Percentiles rank a stretch among this genome's conserved stretches.
Evolutionary conservation across 2,113 vertebrate species (phyloP).

Genomic region (rat (Rattus norvegicus)): GRCr8 NC_086024.1:145835501-145836000

Average conservation of each 20-base stretch:
- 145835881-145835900: neutral
- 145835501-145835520: neutral
- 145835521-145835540: neutral
- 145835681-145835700: neutral
- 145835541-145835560: neutral
- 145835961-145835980: neutral
- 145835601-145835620: neutral
- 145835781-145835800: neutral
- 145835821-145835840: neutral
- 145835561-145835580: neutral
- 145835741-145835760: neutral
- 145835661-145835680: neutral
- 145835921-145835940: neutral
- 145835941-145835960: neutral
- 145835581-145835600: neutral
- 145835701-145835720: neutral
- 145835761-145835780: neutral
- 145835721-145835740: neutral
- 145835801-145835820: neutral
- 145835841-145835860: neutral
- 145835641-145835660: neutral
- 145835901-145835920: neutral
- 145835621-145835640: neutral
- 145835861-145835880: neutral
- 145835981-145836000: neutral